Evolutionary conservation across 30 jellyfish, hydroid and myxozoan species (phyloP), one percentile per base, ranked within the genome.

Genomic region (Morbakka virulenta): DNA sequence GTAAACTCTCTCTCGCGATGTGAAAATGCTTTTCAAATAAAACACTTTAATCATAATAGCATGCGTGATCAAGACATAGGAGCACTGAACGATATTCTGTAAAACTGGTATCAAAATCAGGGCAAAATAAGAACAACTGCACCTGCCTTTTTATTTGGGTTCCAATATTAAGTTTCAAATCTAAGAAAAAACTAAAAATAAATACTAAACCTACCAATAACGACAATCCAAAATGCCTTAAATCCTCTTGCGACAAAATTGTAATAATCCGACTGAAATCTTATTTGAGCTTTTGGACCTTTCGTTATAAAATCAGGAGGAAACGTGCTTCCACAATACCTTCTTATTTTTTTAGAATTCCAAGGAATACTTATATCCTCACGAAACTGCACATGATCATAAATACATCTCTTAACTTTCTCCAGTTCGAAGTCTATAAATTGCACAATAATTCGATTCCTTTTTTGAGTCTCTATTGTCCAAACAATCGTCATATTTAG

Each of bases 211-310:
- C 17, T 41, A 41, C 72, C 72, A 11, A 68, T 70, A 0, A 71
- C 53, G 21, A 65, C 93, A 47, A 17, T 81, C 93, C 93, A 81
- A n/a, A 24, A 48, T 4, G 93, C 93, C 31, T 69, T 68, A 84
- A 81, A 81, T 6, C 93, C 93, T 34, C 20, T 26, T 30, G 69
- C 93, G 26, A 81, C 93, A 29, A 27, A 28, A 24, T 82, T 81
- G 35, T 65, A 50, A 6, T 81, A 20, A 53, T 81, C 93, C 0
- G 93, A 81, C 4, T 30, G 64, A 41, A 81, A 81, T 4, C 35
- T 70, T 29, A 81, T 32, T 35, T 51, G 53, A 17, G 69, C 62
- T 53, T 69, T 57, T 65, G 69, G 52, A 12, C 83, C 69, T 68
- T 51, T 33, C 32, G 93, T 67, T 29, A 20, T 57, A 69, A 62